Conservation (phyloP, 2,113 vertebrate species). For the Syrmaticus mikado region DNA sequence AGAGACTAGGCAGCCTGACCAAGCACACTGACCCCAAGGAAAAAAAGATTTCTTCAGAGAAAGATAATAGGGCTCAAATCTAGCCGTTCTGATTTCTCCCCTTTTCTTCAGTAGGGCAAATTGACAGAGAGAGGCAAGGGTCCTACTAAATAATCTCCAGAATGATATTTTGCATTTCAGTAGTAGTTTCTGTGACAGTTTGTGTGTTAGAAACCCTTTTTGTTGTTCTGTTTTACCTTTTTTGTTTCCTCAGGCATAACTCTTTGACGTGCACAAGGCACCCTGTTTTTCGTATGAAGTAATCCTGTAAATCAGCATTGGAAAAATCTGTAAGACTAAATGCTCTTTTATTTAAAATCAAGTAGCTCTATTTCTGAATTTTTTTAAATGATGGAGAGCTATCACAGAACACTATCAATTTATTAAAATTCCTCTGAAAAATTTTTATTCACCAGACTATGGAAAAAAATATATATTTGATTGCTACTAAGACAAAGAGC, state of each 20-base stretch:
- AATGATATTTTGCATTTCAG: background rate
- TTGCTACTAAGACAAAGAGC: constrained; percentile 4
- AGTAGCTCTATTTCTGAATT: background rate
- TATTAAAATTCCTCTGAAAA: constrained; percentile 37
- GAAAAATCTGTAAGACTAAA: background rate
- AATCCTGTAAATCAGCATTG: background rate
- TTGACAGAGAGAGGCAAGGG: background rate
- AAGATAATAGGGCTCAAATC: background rate
- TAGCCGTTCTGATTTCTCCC: background rate
- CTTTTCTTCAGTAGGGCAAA: background rate
- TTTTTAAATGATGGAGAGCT: background rate
- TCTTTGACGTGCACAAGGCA: background rate
- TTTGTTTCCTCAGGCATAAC: background rate
- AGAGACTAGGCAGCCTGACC: background rate
- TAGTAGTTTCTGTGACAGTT: background rate
- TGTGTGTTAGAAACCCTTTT: background rate
- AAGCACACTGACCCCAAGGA: background rate
- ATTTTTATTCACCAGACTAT: background rate
- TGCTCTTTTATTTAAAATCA: background rate
- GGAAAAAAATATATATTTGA: background rate
- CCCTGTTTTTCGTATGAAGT: background rate
- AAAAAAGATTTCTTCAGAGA: background rate
- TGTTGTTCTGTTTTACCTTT: background rate
- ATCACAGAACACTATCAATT: background rate
- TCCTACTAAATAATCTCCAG: background rate